phyloP scores from a whole-genome alignment of 2,797 vertebrate genomes.

The Tamandua tetradactyla region DNA sequence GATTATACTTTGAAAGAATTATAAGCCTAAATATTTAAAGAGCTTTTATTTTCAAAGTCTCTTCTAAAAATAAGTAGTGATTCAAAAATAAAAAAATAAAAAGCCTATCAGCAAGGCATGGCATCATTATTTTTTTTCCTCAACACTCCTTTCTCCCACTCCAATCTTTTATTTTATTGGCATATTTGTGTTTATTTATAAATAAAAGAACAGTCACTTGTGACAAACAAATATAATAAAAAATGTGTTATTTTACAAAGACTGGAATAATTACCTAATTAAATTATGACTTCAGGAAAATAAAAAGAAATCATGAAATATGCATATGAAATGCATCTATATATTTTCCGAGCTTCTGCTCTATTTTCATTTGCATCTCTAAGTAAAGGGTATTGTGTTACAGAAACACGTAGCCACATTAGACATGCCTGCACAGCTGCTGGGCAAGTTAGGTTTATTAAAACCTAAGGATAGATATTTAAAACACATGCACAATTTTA shows the following conservation, averaged over 20 bases:
- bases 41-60: constrained; percentile 49
- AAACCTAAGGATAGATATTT: constrained; percentile 38
- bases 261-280: constrained; percentile 74
- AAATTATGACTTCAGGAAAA: constrained; percentile 68
- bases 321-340: constrained; percentile 50
- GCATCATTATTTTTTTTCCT: background rate
- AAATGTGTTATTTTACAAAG: constrained; percentile 53
- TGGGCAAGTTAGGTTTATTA: constrained; percentile 37
- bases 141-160: background rate
- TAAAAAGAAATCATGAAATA: constrained; percentile 73
- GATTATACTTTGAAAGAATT: background rate
- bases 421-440: background rate
- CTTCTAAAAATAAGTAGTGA: background rate
- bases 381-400: background rate
- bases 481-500: constrained; percentile 1
- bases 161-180: background rate
- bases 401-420: constrained; percentile 27
- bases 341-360: constrained; percentile 66
- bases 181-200: constrained; percentile 65
- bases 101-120: background rate
- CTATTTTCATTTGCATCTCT: constrained; percentile 62
- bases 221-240: constrained; percentile 57
- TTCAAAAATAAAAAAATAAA: constrained; percentile 47
- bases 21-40: constrained; percentile 58
- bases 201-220: constrained; percentile 54